Conservation (phyloP, 2,797 vertebrate genomes). For the Falco naumanni region DNA sequence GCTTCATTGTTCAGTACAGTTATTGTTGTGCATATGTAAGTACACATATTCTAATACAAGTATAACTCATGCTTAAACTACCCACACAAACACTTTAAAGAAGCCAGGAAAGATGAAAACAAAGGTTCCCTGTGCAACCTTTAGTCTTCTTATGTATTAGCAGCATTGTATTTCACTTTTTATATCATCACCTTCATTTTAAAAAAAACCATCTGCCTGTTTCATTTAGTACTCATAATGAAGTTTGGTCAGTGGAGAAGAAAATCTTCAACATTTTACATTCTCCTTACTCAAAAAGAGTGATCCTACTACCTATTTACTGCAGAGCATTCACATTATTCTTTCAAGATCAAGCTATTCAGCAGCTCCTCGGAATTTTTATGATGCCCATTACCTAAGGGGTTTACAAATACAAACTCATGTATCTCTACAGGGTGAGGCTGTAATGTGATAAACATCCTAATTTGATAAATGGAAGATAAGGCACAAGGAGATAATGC, state of each 20-base stretch:
- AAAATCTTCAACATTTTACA: not conserved
- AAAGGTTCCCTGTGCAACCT: not conserved
- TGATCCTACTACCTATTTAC: not conserved
- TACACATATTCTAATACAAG: not conserved
- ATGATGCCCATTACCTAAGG: not conserved
- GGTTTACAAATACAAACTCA: not conserved
- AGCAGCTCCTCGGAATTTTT: not conserved
- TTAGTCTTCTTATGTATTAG: not conserved
- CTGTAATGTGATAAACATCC: not conserved
- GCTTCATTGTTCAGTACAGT: not conserved
- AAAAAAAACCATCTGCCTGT: not conserved
- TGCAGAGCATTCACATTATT: not conserved
- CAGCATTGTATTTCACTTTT: not conserved
- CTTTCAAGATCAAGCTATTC: not conserved
- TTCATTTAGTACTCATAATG: not conserved
- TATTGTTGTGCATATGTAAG: not conserved
- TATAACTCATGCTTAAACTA: not conserved
- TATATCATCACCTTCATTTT: not conserved
- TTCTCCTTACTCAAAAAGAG: not conserved
- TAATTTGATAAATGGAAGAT: not conserved
- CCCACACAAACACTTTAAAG: not conserved
- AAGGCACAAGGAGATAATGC: not conserved
- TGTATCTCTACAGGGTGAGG: not conserved
- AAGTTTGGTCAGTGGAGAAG: not conserved
- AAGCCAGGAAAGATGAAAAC: not conserved